These are phyloP conservation scores for Onychostoma macrolepis DNA, from an alignment of 2,113 vertebrate species.

Conservation along the genomic window DNA sequence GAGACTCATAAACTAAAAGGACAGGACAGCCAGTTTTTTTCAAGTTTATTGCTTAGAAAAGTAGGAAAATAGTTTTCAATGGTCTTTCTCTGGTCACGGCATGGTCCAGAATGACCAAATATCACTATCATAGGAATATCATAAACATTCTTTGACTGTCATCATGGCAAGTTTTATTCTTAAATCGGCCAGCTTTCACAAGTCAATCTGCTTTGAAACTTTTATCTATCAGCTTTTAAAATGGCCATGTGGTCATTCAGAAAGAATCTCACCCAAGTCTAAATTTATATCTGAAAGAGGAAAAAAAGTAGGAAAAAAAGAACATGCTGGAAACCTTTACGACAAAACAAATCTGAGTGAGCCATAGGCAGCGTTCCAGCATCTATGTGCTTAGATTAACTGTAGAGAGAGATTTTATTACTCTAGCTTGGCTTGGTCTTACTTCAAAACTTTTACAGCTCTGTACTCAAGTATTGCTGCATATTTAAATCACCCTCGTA, in stretches of 20 bases:
- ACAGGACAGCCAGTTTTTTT: neutral
- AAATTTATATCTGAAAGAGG: conserved; percentile 1
- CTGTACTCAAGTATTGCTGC: conserved; percentile 48
- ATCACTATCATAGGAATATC: neutral
- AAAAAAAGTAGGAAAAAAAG: neutral
- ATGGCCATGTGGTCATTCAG: conserved; percentile 13
- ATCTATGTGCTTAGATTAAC: conserved; percentile 11
- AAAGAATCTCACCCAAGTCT: conserved; percentile 19
- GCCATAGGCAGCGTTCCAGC: neutral
- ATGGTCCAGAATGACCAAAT: neutral
- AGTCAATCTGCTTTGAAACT: conserved; percentile 1
- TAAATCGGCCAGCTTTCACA: conserved; percentile 28
- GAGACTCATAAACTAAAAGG: neutral
- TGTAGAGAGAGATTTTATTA: conserved; percentile 39
- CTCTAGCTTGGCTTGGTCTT: conserved; percentile 32
- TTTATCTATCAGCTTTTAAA: conserved; percentile 32
- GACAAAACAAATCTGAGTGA: conserved; percentile 26
- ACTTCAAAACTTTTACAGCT: conserved; percentile 49
- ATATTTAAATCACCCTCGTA: conserved; percentile 46
- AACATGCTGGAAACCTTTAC: conserved; percentile 39
- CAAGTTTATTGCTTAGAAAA: neutral
- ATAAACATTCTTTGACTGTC: neutral
- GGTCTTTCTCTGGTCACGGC: neutral
- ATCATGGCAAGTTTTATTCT: neutral
- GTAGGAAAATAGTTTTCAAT: neutral